Base-by-base conservation (phyloP, 2,113 vertebrate genomes). In the Pelodiscus sinensis region DNA sequence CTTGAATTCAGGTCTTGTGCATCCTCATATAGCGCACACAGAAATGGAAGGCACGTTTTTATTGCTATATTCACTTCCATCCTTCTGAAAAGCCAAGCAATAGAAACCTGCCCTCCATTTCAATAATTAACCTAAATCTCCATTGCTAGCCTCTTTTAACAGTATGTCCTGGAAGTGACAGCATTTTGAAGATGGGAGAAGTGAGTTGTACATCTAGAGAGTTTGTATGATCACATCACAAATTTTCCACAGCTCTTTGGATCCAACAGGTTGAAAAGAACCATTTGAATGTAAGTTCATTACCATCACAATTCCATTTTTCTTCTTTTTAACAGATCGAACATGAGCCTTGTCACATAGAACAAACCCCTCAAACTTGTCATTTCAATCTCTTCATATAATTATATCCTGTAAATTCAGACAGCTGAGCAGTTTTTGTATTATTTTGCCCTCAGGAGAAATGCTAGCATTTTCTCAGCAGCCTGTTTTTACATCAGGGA, bases 271-370 rank as follows among this genome's bases (percentile, higher is more conserved):
- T 90, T 94, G 81, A 95, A 91, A 96, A 90, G 94, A 96, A 80
- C 92, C 89, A 94, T 97, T 96, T 94, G 86, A 96, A 96, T 94
- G 95, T 79, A 97, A 96, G 95, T 96, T 91, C 95, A 96, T 96
- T 95, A 94, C 95, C 88, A 96, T 96, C 92, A 92, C 94, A 86
- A 90, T 96, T 96, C 87, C 94, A 81, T 94, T 95, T 97, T 97
- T 97, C 91, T 95, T 87, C 87, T 96, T 97, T 96, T 97, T 31
- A 3, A 90, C 78, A 93, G 92, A 94, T 95, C 96, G 95, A 95
- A 95, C 93, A 96, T 94, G 94, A 97, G 81, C 82, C 86, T 96
- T 97, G 92, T 98, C 90, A 96, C 84, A 90, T 86, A 93, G 92
- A 97, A 96, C 94, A 97, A 97, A 97, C 95, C 94, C 85, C 83